Evolutionary conservation across 2,113 vertebrate species (phyloP).

Genomic region (Crotophaga sulcirostris): DNA sequence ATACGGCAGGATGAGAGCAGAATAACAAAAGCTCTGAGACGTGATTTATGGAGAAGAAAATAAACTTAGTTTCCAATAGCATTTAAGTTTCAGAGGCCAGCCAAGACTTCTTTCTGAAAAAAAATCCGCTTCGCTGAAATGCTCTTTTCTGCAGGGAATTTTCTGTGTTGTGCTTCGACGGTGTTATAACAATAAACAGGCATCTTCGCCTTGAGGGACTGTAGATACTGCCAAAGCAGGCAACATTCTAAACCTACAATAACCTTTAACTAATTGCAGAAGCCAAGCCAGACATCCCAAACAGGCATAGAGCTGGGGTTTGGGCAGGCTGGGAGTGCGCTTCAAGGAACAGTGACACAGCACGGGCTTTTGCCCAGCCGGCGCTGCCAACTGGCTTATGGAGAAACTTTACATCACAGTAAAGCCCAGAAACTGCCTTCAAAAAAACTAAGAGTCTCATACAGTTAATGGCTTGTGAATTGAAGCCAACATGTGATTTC

Average conservation of each 20-base stretch:
- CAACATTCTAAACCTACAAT: slow-evolving; percentile 44
- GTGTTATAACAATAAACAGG: slow-evolving; percentile 54
- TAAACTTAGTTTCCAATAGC: slow-evolving; percentile 4
- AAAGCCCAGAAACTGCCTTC: slow-evolving; percentile 31
- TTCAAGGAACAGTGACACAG: slow-evolving; percentile 51
- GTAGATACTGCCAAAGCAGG: slow-evolving; percentile 51
- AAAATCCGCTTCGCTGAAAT: background rate
- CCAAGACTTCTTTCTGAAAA: background rate
- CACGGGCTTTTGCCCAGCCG: background rate
- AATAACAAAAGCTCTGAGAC: background rate
- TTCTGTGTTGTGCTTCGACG: background rate
- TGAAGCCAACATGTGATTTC: background rate
- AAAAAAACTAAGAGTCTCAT: background rate
- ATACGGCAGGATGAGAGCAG: background rate
- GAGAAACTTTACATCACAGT: background rate
- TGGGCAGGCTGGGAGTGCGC: background rate
- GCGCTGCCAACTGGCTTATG: slow-evolving; percentile 36
- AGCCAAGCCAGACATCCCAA: slow-evolving; percentile 8
- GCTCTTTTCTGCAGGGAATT: slow-evolving; percentile 6
- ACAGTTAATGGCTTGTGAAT: background rate
- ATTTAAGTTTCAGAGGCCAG: slow-evolving; percentile 23
- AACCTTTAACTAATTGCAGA: slow-evolving; percentile 56
- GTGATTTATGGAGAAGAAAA: slow-evolving; percentile 18
- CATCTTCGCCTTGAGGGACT: slow-evolving; percentile 28
- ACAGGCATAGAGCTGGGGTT: background rate